These are phyloP conservation scores for Nannobrachium achirus DNA, from an alignment of 2,113 vertebrate genomes.

Conservation along the genomic window DNA sequence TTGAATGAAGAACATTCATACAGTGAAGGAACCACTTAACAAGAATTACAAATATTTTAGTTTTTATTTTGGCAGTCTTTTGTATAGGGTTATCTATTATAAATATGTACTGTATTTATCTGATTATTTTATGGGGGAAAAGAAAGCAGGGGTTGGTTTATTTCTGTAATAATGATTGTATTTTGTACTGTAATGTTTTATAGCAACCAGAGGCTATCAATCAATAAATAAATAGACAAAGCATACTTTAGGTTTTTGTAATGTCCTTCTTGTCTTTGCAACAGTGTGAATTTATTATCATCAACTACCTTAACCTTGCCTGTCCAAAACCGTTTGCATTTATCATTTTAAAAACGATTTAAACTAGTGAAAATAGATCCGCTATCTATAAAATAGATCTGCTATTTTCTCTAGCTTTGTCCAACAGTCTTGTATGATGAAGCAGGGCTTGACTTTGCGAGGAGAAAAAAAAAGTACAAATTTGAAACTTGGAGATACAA, in stretches of 20 bases:
- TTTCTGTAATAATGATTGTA: slow-evolving; percentile 55
- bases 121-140: slow-evolving; percentile 44
- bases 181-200: slow-evolving; percentile 66
- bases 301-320: too few species aligned
- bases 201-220: slow-evolving; percentile 44
- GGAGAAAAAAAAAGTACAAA: too few species aligned
- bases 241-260: slow-evolving; percentile 2
- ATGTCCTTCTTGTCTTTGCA: background rate
- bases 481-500: too few species aligned
- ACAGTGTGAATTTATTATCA: too few species aligned
- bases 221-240: slow-evolving; percentile 56
- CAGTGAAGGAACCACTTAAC: slow-evolving; percentile 3
- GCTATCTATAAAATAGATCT: too few species aligned
- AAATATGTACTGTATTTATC: slow-evolving; percentile 57
- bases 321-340: too few species aligned
- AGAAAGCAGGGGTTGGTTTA: slow-evolving; percentile 45
- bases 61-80: slow-evolving; percentile 34
- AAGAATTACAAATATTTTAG: slow-evolving; percentile 14
- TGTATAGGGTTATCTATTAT: slow-evolving; percentile 41
- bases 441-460: too few species aligned
- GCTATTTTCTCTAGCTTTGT: too few species aligned
- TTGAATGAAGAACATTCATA: background rate
- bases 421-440: too few species aligned
- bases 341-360: too few species aligned
- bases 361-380: too few species aligned